A percentile compares a stretch with the other conserved stretches of the same genome.
Conservation (phyloP, 92 coral and sea anemone genomes). For the Epizoanthus rinbou region DNA sequence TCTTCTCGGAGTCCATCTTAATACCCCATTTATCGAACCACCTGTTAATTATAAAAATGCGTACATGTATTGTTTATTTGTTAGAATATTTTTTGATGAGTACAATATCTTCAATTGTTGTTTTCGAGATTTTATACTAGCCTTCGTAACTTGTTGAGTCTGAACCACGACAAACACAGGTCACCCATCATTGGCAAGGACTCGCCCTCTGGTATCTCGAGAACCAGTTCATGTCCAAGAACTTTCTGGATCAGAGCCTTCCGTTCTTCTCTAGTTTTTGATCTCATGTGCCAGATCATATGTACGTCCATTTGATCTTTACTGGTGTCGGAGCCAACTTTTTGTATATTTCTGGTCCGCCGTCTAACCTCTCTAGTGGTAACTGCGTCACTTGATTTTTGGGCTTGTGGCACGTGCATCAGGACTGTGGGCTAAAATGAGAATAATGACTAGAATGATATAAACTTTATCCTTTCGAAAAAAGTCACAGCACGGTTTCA, state of each 20-base stretch:
- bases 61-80: not conserved
- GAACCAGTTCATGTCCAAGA: conserved; percentile 2
- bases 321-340: conserved; percentile 11
- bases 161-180: not conserved
- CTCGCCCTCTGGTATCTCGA: conserved; percentile 5
- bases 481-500: not conserved
- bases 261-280: not conserved
- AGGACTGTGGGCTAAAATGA: conserved; percentile 21
- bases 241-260: not conserved
- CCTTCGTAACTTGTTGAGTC: conserved; percentile 9
- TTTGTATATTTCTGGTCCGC: conserved; percentile 2
- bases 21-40: not conserved
- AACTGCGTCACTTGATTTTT: not conserved
- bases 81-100: not conserved
- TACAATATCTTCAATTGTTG: not conserved
- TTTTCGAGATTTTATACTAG: not conserved
- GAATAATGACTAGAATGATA: not conserved
- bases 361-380: not conserved
- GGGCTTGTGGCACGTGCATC: conserved; percentile 33
- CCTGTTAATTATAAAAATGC: not conserved
- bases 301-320: not conserved
- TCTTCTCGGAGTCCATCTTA: not conserved
- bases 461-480: too few relatives aligned
- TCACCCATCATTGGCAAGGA: conserved; percentile 12
- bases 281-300: not conserved